Percentiles rank a stretch among this genome's conserved stretches.
Conservation (phyloP, 2,113 vertebrate genomes). For the Ameiurus melas region DNA sequence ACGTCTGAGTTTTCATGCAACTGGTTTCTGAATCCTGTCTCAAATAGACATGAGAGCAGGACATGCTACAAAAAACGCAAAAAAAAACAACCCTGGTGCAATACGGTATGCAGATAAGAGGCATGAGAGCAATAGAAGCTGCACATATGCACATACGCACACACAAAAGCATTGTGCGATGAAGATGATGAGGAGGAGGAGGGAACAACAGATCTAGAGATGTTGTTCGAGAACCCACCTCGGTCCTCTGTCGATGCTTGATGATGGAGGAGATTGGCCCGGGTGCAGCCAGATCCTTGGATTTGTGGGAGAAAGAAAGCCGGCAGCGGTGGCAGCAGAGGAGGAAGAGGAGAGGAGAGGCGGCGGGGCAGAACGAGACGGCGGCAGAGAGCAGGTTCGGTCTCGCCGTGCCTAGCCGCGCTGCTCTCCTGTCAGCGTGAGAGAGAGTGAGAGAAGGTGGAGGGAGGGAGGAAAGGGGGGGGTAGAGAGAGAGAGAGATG, state of each 20-base stretch:
- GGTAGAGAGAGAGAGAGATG: conserved; percentile 29
- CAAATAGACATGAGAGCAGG: conserved; percentile 49
- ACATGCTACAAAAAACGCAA: conserved; percentile 59
- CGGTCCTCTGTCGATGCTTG: conserved; percentile 68
- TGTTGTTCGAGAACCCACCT: conserved; percentile 71
- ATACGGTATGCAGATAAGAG: conserved; percentile 62
- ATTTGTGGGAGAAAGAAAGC: conserved; percentile 49
- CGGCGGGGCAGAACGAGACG: conserved; percentile 45
- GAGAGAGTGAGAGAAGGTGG: conserved; percentile 47
- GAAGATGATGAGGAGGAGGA: conserved; percentile 19
- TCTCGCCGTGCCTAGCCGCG: conserved; percentile 36
- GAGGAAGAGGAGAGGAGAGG: conserved; percentile 27
- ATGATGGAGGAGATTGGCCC: conserved; percentile 59
- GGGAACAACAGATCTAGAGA: conserved; percentile 52
- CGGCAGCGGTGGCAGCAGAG: not conserved
- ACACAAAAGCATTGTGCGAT: conserved; percentile 3
- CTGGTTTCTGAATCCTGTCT: conserved; percentile 20
- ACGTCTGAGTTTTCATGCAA: conserved; percentile 8
- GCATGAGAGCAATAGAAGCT: not conserved
- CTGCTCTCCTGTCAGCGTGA: conserved; percentile 53
- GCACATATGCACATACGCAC: conserved; percentile 15
- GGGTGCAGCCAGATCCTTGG: conserved; percentile 58
- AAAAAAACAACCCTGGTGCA: conserved; percentile 52
- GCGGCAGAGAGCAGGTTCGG: conserved; percentile 53
- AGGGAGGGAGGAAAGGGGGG: conserved; percentile 24